Conservation (phyloP, 2,797 vertebrate genomes). For the Picus viridis region DNA sequence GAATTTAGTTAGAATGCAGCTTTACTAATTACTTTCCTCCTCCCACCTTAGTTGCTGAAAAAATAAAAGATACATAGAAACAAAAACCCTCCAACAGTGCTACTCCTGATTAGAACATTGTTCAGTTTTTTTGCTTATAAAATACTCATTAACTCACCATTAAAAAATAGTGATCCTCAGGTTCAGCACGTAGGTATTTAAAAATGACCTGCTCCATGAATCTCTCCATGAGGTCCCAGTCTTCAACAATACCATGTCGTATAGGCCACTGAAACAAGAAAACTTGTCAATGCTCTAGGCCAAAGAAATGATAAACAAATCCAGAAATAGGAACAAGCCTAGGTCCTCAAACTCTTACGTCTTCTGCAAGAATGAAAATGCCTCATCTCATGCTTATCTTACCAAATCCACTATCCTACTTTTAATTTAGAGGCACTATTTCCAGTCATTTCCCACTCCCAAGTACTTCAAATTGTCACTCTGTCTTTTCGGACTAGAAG, state of each 20-base stretch:
- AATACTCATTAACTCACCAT: slow-evolving; percentile 76
- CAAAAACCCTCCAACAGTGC: neutral
- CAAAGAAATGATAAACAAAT: neutral
- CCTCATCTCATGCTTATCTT: neutral
- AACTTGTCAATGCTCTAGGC: neutral
- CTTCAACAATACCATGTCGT: slow-evolving; percentile 83
- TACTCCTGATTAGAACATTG: neutral
- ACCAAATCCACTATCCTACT: neutral
- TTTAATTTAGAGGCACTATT: neutral
- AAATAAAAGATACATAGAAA: neutral
- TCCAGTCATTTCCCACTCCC: neutral
- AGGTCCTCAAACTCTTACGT: neutral
- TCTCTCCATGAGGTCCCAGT: slow-evolving; percentile 86
- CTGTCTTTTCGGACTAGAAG: neutral
- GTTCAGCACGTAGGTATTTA: slow-evolving; percentile 83
- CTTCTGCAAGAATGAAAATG: neutral
- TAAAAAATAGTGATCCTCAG: slow-evolving; percentile 85
- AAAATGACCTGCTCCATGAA: slow-evolving; percentile 86
- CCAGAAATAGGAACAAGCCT: neutral
- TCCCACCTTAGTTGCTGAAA: neutral
- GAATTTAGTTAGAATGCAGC: neutral
- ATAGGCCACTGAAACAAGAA: slow-evolving; percentile 80
- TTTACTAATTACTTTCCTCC: neutral
- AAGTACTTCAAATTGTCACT: neutral
- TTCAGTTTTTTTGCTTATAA: neutral